A percentile compares a stretch with the other conserved stretches of the same genome.
These are phyloP conservation scores for Melolontha melolontha DNA, from an alignment of 2,888 invertebrate species.

Conservation along the genomic window DNA sequence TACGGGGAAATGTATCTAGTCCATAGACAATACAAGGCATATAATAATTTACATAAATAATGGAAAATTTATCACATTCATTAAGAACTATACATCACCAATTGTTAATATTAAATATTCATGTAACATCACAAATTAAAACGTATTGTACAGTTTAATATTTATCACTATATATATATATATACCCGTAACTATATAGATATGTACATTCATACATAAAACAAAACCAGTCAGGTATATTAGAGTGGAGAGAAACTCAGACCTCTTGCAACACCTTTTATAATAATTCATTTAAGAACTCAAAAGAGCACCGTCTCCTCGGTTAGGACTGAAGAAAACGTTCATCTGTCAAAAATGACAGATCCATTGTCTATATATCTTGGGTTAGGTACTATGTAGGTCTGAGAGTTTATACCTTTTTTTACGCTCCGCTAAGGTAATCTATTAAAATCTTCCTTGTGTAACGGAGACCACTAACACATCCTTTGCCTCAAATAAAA, in stretches of 20 bases:
- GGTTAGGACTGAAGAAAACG: constrained; percentile 51
- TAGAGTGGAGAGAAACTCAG: constrained; percentile 44
- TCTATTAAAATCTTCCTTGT: constrained; percentile 27
- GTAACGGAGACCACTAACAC: constrained; percentile 16
- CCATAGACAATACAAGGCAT: too few relatives aligned
- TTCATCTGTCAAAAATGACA: constrained; percentile 57
- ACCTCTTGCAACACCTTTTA: constrained; percentile 36
- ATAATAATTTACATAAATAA: too few relatives aligned
- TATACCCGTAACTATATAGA: too few relatives aligned
- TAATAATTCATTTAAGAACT: constrained; percentile 44
- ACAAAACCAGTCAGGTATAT: constrained; percentile 53
- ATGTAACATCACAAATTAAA: constrained; percentile 49
- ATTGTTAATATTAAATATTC: constrained; percentile 44
- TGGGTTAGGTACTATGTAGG: constrained; percentile 45
- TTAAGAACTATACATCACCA: constrained; percentile 45
- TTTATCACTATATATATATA: constrained; percentile 50
- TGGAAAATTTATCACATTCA: constrained; percentile 42
- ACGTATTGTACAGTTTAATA: constrained; percentile 51
- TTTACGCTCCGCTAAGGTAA: constrained; percentile 49
- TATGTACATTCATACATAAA: constrained; percentile 39
- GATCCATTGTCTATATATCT: constrained; percentile 53
- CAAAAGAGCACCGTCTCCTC: constrained; percentile 46
- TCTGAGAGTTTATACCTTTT: constrained; percentile 49
- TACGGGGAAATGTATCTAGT: too few relatives aligned
- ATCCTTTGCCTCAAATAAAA: constrained; percentile 11